Evolutionary conservation across 2,113 vertebrate genomes (phyloP), one percentile per base, ranked within the genome.

Genomic region (Coryphaenoides rupestris): DNA sequence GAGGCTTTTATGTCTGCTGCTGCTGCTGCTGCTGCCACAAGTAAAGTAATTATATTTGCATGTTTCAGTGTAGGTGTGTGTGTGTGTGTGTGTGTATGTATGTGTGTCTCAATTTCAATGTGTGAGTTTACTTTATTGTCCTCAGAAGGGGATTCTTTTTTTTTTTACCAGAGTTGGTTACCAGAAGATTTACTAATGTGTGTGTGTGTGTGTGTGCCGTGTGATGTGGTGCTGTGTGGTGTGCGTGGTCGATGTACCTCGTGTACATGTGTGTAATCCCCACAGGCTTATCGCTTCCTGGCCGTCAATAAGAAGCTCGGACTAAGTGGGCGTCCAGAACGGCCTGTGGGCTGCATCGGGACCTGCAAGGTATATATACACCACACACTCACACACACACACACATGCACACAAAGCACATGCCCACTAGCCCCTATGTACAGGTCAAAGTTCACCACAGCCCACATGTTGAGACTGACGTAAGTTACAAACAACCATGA

Each of bases 331-430:
- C 94, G 97, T 78, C 97, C 97, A 0, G 94, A 98, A 12, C 90
- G 97, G 60, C 97, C 96, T 2, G 90, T 99, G 68, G 97, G 97
- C 78, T 99, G 96, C 80, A 95, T 99, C 0, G 97, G 97, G 58
- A 96, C 95, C 55, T 99, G 95, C 86, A 99, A 99, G 95, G 97
- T 98, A 59, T 59, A 45, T 28, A 2, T 16, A 53, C 55, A 26
- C 57, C n/a, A 1, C 26, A 58, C 52, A 9, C n/a, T 58, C 62
- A 68, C 53, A 40, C 40, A 21, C 19, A 19, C 45, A 19, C 13
- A 68, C 52, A 21, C 46, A 58, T 12, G 13, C 33, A 40, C 33
- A 9, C 6, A 40, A 22, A 21, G 15, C 62, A 56, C 19, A 49
- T n/a, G 22, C 60, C 56, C 21, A 55, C n/a, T 13, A 45, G 40